Percentiles rank a stretch among this genome's conserved stretches.
phyloP scores from a whole-genome alignment of 2,797 vertebrate genomes.

The Hemitrygon akajei region DNA sequence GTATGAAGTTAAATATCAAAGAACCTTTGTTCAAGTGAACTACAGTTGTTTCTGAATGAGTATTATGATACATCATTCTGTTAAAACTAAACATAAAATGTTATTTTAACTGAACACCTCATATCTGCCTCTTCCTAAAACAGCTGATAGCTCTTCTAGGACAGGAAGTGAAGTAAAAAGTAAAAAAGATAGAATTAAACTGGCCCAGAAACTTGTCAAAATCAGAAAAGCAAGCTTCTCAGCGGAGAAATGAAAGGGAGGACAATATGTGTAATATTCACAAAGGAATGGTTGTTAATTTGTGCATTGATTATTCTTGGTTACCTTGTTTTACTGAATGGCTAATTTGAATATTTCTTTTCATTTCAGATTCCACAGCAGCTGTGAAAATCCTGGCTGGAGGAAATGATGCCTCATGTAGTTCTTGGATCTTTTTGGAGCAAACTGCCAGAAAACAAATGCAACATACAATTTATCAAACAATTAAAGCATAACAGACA shows the following conservation, averaged over 20 bases:
- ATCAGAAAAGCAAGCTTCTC: background rate
- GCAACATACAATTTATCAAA: constrained; percentile 72
- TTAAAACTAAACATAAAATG: background rate
- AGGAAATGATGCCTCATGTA: constrained; percentile 99
- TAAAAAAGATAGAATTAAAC: background rate
- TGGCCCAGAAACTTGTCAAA: background rate
- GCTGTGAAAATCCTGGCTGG: constrained; percentile 65
- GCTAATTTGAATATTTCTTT: constrained; percentile 30
- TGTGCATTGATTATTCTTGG: background rate
- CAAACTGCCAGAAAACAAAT: constrained; percentile 67
- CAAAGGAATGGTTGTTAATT: background rate
- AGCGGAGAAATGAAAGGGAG: background rate
- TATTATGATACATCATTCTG: background rate
- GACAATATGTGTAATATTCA: background rate
- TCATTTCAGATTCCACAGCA: constrained; percentile 68
- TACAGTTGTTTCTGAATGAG: background rate
- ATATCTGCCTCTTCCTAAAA: background rate
- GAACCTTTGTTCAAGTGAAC: background rate
- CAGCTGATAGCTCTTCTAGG: background rate
- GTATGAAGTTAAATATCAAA: background rate
- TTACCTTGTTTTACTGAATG: background rate
- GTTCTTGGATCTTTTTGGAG: constrained; percentile 68
- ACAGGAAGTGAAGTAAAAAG: background rate
- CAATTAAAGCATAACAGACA: constrained; percentile 67
- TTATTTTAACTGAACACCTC: background rate